These are phyloP conservation scores for Spisula solida DNA, from an alignment of 2,888 invertebrate species.

Conservation along the genomic window DNA sequence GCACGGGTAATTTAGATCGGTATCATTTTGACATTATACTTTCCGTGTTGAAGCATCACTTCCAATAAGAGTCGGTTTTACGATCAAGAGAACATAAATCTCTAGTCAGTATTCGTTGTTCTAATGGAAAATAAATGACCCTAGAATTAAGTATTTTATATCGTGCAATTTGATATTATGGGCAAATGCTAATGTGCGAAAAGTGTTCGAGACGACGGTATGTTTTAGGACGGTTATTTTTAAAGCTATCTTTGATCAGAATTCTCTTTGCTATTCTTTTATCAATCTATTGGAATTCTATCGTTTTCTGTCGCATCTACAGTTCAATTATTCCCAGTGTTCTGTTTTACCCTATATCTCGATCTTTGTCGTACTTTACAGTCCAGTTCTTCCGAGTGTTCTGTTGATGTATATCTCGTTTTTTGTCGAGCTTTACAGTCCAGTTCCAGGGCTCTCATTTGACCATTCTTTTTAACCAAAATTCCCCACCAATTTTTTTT, in stretches of 20 bases:
- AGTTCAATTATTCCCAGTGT: background rate
- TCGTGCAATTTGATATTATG: constrained; percentile 69
- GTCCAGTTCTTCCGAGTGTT: too few species aligned
- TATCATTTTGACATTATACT: constrained; percentile 46
- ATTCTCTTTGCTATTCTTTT: constrained; percentile 37
- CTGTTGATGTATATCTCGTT: too few species aligned
- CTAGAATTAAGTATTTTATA: constrained; percentile 71
- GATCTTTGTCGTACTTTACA: too few species aligned
- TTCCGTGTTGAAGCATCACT: constrained; percentile 49
- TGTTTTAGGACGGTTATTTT: constrained; percentile 62
- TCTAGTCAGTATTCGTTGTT: constrained; percentile 64
- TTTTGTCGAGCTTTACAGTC: too few species aligned
- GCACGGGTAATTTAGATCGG: constrained; percentile 45
- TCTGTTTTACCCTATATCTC: background rate
- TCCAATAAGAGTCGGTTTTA: constrained; percentile 46
- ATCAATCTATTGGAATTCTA: constrained; percentile 47
- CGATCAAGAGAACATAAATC: constrained; percentile 50
- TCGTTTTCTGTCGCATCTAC: constrained; percentile 36
- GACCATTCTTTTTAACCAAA: too few species aligned
- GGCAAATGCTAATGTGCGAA: constrained; percentile 68
- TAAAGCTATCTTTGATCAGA: constrained; percentile 68
- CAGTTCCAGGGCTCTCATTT: too few species aligned
- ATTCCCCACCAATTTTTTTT: too few species aligned
- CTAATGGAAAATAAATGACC: constrained; percentile 73
- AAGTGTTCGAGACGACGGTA: constrained; percentile 63